Percentiles rank a stretch among this genome's conserved stretches.
phyloP scores from a whole-genome alignment of 2,888 invertebrate species.

The Dasypogon diadema region DNA sequence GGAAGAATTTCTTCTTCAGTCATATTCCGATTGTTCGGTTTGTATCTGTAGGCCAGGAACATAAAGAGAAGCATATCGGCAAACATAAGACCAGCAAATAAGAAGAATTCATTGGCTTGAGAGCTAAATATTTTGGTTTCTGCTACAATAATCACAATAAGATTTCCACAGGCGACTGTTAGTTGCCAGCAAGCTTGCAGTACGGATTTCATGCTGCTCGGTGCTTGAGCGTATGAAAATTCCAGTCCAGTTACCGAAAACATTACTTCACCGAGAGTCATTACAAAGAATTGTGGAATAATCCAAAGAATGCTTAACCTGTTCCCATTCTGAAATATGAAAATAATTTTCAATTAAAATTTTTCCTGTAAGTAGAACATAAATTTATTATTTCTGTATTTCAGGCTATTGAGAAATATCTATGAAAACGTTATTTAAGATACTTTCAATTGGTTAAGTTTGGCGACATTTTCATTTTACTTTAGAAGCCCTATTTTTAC shows the following conservation, averaged over 20 bases:
- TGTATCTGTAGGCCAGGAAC: constrained; percentile 83
- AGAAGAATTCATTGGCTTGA: constrained; percentile 88
- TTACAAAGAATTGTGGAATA: constrained; percentile 77
- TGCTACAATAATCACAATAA: constrained; percentile 91
- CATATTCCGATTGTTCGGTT: constrained; percentile 64
- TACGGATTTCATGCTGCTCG: constrained; percentile 91
- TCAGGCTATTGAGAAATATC: too few relatives aligned
- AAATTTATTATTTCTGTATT: too few relatives aligned
- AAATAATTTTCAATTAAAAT: not conserved
- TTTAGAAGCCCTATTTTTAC: too few relatives aligned
- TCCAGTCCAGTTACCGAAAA: constrained; percentile 79
- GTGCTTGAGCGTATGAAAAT: constrained; percentile 79
- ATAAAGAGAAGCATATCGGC: constrained; percentile 86
- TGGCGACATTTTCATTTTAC: too few relatives aligned
- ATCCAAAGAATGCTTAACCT: constrained; percentile 73
- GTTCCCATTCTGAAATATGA: constrained; percentile 58
- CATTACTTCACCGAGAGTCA: constrained; percentile 75
- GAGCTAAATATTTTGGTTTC: constrained; percentile 80
- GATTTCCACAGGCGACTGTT: constrained; percentile 92
- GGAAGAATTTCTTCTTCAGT: not conserved
- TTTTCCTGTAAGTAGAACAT: too few relatives aligned
- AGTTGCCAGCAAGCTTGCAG: constrained; percentile 93
- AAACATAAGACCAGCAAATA: constrained; percentile 90
- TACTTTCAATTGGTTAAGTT: too few relatives aligned
- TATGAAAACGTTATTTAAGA: too few relatives aligned